Conservation (phyloP, 2,888 invertebrate species). For the Polydesmus complanatus region DNA sequence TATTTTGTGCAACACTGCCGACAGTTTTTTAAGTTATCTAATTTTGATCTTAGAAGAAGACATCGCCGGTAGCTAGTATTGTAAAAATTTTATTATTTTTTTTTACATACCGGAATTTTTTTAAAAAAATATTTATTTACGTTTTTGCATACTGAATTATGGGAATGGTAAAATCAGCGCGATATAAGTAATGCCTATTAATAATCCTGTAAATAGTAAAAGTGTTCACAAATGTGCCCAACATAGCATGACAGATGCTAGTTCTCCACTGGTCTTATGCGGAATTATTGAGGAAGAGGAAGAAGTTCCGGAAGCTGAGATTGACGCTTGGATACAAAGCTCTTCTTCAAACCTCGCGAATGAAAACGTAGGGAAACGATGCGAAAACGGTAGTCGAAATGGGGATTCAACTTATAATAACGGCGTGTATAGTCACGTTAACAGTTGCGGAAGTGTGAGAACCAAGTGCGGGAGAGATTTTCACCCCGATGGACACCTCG, state of each 20-base stretch:
- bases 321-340: not conserved
- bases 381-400: not conserved
- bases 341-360: not conserved
- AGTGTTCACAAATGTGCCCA: not conserved
- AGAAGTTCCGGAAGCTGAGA: constrained; percentile 2
- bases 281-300: constrained; percentile 12
- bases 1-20: constrained; percentile 7
- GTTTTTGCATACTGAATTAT: too few relatives aligned
- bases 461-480: not conserved
- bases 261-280: constrained; percentile 2
- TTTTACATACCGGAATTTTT: not conserved
- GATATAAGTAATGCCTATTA: not conserved
- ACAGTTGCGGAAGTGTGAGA: too few relatives aligned
- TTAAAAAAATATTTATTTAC: not conserved
- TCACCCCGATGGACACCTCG: constrained; percentile 13
- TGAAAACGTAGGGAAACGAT: not conserved
- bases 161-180: not conserved
- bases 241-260: not conserved
- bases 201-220: not conserved
- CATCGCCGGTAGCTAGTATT: not conserved
- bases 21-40: constrained; percentile 4
- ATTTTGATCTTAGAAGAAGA: not conserved
- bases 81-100: too few relatives aligned
- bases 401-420: too few relatives aligned
- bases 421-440: too few relatives aligned